A percentile compares a stretch with the other conserved stretches of the same genome.
These are phyloP conservation scores for Drosophila robusta DNA, from an alignment of 2,888 invertebrate genomes.

Conservation along the genomic window DNA sequence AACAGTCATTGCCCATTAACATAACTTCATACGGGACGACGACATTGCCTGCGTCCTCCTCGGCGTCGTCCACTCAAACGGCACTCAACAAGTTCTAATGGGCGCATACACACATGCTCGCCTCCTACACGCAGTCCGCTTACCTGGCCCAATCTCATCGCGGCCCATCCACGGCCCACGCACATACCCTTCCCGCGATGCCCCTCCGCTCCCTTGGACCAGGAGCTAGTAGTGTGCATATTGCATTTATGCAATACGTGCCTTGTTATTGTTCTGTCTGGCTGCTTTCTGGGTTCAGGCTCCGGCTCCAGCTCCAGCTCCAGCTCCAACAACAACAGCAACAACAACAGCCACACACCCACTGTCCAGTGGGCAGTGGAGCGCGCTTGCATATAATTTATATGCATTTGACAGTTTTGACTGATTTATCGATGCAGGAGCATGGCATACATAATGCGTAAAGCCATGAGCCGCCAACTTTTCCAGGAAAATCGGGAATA, in stretches of 20 bases:
- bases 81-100: conserved; percentile 78
- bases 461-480: conserved; percentile 56
- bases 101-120: conserved; percentile 41
- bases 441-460: conserved; percentile 81
- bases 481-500: conserved; percentile 78
- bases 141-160: conserved; percentile 39
- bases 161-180: conserved; percentile 53
- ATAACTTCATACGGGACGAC: conserved; percentile 60
- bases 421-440: conserved; percentile 80
- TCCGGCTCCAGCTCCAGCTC: conserved; percentile 15
- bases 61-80: conserved; percentile 65
- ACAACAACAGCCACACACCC: conserved; percentile 35
- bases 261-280: conserved; percentile 77
- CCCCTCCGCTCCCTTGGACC: not conserved
- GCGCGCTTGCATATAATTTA: conserved; percentile 79
- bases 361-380: conserved; percentile 59
- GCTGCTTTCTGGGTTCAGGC: conserved; percentile 29
- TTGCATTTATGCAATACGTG: conserved; percentile 80
- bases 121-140: conserved; percentile 47
- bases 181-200: conserved; percentile 21
- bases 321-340: conserved; percentile 4
- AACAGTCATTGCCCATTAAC: conserved; percentile 79
- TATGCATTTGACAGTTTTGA: conserved; percentile 81
- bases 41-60: conserved; percentile 60
- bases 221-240: conserved; percentile 50